phyloP scores from a whole-genome alignment of 2,797 vertebrate species.

The Chaenodraco wilsoni region DNA sequence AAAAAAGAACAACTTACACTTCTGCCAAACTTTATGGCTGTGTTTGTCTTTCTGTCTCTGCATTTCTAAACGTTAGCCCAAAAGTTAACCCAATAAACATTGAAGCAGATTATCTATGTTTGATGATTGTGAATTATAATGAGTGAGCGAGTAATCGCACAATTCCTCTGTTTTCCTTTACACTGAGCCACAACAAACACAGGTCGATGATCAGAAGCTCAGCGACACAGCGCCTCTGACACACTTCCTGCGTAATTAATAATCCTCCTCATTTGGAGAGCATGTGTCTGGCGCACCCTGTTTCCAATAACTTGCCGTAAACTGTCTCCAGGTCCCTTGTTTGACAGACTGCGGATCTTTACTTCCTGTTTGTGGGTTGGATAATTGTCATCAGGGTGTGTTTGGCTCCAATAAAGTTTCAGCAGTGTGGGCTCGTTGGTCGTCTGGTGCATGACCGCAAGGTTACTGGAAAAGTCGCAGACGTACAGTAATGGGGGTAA shows the following conservation, averaged over 20 bases:
- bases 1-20: too few relatives aligned
- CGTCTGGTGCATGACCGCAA: constrained; percentile 66
- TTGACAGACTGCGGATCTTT: constrained; percentile 62
- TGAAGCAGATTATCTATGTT: background rate
- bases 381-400: constrained; percentile 78
- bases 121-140: constrained; percentile 3
- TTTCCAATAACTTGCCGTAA: constrained; percentile 67
- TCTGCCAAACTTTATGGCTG: too few relatives aligned
- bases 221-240: constrained; percentile 56
- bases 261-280: constrained; percentile 71
- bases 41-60: background rate
- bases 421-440: constrained; percentile 72
- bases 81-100: background rate
- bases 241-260: constrained; percentile 60
- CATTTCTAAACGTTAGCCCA: background rate
- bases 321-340: constrained; percentile 70
- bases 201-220: constrained; percentile 39
- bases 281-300: constrained; percentile 62
- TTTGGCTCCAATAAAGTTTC: constrained; percentile 74
- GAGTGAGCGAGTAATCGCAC: constrained; percentile 22
- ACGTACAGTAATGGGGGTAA: background rate
- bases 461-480: constrained; percentile 62
- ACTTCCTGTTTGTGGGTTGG: constrained; percentile 74
- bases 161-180: constrained; percentile 49
- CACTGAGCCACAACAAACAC: constrained; percentile 66